These are phyloP conservation scores for Diplazon laetatorius DNA, from an alignment of 2,888 invertebrate species.

Conservation along the genomic window DNA sequence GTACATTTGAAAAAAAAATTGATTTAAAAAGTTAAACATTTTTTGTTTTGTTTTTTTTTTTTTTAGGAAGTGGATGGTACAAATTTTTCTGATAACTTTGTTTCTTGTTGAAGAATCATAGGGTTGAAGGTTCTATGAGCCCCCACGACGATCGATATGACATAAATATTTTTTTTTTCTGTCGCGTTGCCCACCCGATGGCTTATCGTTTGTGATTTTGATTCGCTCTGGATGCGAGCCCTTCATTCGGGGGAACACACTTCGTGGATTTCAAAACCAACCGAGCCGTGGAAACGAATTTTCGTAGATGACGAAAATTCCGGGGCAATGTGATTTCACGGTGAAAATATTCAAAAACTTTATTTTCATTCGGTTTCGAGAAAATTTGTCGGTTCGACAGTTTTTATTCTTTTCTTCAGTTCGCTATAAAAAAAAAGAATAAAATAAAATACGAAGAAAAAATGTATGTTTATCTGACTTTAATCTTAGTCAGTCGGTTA, in stretches of 20 bases:
- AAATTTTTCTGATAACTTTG: no score
- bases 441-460: no score
- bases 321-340: conserved; percentile 20
- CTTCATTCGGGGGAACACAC: background rate
- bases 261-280: conserved; percentile 24
- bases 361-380: background rate
- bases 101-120: conserved; percentile 41
- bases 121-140: conserved; percentile 67
- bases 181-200: conserved; percentile 21
- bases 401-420: conserved; percentile 6
- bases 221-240: conserved; percentile 43
- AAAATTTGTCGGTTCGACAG: background rate
- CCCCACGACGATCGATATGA: conserved; percentile 55
- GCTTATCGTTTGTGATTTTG: conserved; percentile 43
- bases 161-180: no score
- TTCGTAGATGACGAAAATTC: conserved; percentile 27
- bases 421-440: background rate
- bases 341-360: background rate
- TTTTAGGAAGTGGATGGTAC: no score
- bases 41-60: no score
- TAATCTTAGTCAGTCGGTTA: conserved; percentile 12
- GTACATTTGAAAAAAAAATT: no score
- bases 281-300: conserved; percentile 57
- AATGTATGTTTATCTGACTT: conserved; percentile 2
- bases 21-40: no score